Conservation (phyloP, 2,888 invertebrate genomes). For the Germaria angustata region DNA sequence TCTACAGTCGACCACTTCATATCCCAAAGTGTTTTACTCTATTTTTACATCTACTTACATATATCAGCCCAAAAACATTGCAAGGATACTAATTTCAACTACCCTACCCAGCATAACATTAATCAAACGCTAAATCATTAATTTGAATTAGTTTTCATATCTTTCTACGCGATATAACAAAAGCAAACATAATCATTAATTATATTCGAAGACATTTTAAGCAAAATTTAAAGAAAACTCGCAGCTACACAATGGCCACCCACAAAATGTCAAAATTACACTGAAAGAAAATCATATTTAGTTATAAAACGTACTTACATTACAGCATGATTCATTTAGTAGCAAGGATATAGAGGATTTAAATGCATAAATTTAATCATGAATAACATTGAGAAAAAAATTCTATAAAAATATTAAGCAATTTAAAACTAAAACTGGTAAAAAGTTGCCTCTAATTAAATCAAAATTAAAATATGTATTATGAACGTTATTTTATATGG, state of each 20-base stretch:
- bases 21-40: no score
- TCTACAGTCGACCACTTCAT: no score
- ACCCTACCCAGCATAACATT: not conserved
- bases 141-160: not conserved
- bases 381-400: not conserved
- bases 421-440: constrained; percentile 61
- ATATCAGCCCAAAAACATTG: no score
- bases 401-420: constrained; percentile 13
- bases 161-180: not conserved
- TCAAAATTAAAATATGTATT: not conserved
- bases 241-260: not conserved
- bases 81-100: no score
- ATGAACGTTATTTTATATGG: not conserved
- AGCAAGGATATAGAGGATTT: not conserved
- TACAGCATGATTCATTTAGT: constrained; percentile 40
- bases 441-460: constrained; percentile 18
- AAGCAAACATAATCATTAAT: no score
- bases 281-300: constrained; percentile 2
- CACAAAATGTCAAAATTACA: constrained; percentile 10
- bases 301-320: not conserved
- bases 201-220: no score
- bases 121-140: not conserved
- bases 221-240: not conserved
- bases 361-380: not conserved
- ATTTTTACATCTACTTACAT: no score